Evolutionary conservation across 2,113 vertebrate species (phyloP).

Genomic region (Mormyrus lacerda): DNA sequence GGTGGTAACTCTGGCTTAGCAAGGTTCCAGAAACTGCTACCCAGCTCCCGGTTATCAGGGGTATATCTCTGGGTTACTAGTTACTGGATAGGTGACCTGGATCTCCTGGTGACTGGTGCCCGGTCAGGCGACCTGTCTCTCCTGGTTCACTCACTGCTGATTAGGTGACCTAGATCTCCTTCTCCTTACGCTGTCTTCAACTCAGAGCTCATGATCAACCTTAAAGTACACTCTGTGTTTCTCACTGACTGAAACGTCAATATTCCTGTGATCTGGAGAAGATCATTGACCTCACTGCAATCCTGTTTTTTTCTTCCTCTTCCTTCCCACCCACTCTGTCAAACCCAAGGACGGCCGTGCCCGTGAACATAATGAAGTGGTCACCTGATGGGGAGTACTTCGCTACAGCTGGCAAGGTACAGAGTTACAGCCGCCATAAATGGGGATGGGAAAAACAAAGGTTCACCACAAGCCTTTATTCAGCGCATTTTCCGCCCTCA

Average conservation of each 20-base stretch:
- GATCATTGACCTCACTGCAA: slow-evolving; percentile 17
- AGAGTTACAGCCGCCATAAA: not conserved
- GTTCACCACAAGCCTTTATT: not conserved
- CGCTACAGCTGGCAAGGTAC: slow-evolving; percentile 91
- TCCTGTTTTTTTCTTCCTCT: slow-evolving; percentile 23
- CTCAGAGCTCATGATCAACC: not conserved
- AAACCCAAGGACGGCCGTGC: slow-evolving; percentile 77
- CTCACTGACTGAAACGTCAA: not conserved
- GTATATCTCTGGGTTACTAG: not conserved
- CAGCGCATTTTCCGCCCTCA: too few relatives aligned
- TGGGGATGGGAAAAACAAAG: not conserved
- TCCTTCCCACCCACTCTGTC: not conserved
- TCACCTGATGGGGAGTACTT: slow-evolving; percentile 98
- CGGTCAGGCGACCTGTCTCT: not conserved
- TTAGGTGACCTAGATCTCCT: not conserved
- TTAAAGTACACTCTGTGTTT: not conserved
- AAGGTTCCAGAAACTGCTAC: not conserved
- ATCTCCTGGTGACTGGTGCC: not conserved
- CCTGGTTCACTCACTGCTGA: not conserved
- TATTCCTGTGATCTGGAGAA: not conserved
- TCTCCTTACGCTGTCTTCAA: not conserved
- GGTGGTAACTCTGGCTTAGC: not conserved
- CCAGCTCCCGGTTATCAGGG: not conserved
- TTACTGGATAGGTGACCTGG: not conserved
- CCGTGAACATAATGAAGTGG: slow-evolving; percentile 89